Evolutionary conservation across 2,888 invertebrate genomes (phyloP).

Genomic region (Ectemnius cavifrons): DNA sequence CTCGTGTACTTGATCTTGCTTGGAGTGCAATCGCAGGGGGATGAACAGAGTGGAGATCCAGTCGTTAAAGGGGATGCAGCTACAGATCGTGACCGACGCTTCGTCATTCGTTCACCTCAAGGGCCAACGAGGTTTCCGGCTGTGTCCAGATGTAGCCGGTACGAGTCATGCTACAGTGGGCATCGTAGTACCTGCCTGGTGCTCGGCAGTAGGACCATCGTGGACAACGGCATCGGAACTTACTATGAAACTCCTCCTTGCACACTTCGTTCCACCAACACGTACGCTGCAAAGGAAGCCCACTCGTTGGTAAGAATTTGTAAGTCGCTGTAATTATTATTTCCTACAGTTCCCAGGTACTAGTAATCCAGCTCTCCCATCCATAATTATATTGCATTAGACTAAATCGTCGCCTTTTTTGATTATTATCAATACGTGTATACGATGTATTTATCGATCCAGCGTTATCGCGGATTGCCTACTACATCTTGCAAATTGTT

Average conservation of each 20-base stretch:
- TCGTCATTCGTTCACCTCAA: conserved; percentile 68
- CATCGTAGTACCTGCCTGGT: conserved; percentile 93
- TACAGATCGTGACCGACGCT: background rate
- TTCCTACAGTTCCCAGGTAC: background rate
- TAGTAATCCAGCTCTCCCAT: background rate
- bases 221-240: conserved; percentile 93
- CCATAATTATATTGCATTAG: too few species aligned
- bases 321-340: background rate
- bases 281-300: conserved; percentile 82
- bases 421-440: too few species aligned
- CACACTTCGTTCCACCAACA: conserved; percentile 97
- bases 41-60: too few species aligned
- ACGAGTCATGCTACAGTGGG: conserved; percentile 93
- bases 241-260: conserved; percentile 93
- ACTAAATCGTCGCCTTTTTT: too few species aligned
- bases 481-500: too few species aligned
- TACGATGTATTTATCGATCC: too few species aligned
- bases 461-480: too few species aligned
- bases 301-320: background rate
- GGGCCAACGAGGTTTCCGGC: conserved; percentile 79
- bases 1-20: too few species aligned
- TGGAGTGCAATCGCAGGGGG: too few species aligned
- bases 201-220: conserved; percentile 93
- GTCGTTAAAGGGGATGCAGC: background rate
- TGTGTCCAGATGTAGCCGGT: conserved; percentile 95